Conservation (phyloP, 2,888 invertebrate species). For the Drosophila antonietae region DNA sequence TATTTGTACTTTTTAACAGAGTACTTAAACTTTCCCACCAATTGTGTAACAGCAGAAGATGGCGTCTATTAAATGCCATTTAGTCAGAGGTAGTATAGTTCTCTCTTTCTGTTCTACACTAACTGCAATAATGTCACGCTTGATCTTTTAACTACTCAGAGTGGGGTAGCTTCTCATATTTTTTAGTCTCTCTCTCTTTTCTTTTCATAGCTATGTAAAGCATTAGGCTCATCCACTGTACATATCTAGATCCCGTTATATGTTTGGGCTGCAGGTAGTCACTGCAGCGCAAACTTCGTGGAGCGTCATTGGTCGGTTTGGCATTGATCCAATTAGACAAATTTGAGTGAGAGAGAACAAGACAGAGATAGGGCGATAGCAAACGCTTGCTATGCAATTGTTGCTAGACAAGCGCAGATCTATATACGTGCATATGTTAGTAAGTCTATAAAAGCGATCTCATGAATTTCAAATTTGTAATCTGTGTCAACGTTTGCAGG, state of each 20-base stretch:
- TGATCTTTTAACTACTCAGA: not conserved
- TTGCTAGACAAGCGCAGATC: not conserved
- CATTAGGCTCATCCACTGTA: not conserved
- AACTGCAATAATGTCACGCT: not conserved
- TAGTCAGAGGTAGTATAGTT: not conserved
- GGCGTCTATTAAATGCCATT: not conserved
- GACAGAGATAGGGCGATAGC: not conserved
- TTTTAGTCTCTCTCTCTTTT: not conserved
- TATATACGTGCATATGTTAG: not conserved
- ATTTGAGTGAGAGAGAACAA: not conserved
- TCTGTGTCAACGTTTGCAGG: not conserved
- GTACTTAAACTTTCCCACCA: not conserved
- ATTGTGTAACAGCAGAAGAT: not conserved
- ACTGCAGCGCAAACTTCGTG: not conserved
- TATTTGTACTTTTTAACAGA: not conserved
- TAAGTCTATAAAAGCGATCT: not conserved
- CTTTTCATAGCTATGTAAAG: not conserved
- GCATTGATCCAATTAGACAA: not conserved
- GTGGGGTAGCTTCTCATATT: not conserved
- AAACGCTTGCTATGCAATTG: not conserved
- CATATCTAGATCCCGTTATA: not conserved
- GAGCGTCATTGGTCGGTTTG: not conserved
- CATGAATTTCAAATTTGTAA: not conserved
- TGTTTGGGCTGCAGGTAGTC: not conserved
- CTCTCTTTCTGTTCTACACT: not conserved